Evolutionary conservation across 2,113 vertebrate species (phyloP).

Genomic region (Cyprinus carpio): DNA sequence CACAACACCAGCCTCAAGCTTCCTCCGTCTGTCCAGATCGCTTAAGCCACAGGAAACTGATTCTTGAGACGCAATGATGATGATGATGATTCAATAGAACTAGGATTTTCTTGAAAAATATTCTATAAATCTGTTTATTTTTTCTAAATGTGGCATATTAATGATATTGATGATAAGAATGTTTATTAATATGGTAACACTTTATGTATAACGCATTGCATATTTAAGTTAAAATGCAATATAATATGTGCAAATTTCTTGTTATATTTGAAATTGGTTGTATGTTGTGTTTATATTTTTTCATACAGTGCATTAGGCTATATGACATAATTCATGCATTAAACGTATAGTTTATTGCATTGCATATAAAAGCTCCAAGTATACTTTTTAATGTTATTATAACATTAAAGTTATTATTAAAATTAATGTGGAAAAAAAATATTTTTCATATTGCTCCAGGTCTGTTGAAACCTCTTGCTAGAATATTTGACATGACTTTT

Average conservation of each 20-base stretch:
- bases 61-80: background rate
- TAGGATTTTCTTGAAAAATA: too few species aligned
- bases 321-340: too few species aligned
- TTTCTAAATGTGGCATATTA: background rate
- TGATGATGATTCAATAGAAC: background rate
- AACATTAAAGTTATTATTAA: too few species aligned
- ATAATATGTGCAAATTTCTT: background rate
- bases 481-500: background rate
- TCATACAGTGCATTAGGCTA: too few species aligned
- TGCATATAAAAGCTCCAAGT: too few species aligned
- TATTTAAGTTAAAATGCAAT: background rate
- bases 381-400: too few species aligned
- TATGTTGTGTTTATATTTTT: too few species aligned
- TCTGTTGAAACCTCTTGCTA: too few species aligned
- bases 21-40: background rate
- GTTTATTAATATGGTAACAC: background rate
- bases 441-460: too few species aligned
- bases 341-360: too few species aligned
- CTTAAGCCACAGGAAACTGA: background rate
- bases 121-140: too few species aligned
- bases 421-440: too few species aligned
- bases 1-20: background rate
- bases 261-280: background rate
- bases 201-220: background rate
- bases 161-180: background rate